Conservation (phyloP, 2,888 invertebrate genomes). For the Synanthedon vespiformis region DNA sequence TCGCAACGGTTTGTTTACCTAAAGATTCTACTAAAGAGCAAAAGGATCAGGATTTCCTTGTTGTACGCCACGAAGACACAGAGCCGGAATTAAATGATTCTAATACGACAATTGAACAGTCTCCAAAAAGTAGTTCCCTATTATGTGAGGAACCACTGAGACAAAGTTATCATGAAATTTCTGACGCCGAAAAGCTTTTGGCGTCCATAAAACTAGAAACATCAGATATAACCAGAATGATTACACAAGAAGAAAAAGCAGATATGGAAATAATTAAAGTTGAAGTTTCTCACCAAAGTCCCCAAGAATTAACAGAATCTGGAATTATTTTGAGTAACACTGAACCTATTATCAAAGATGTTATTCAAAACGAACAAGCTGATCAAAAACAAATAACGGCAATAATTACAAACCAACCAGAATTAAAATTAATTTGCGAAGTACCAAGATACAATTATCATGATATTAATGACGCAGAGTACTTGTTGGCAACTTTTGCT, state of each 20-base stretch:
- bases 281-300: constrained; percentile 6
- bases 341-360: neutral
- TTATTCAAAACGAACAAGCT: neutral
- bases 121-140: neutral
- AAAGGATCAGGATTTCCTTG: neutral
- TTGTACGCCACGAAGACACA: neutral
- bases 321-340: no score
- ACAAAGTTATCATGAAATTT: constrained; percentile 14
- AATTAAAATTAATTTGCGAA: constrained; percentile 8
- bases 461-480: constrained; percentile 26
- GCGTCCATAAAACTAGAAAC: constrained; percentile 5
- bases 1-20: constrained; percentile 7
- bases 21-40: neutral
- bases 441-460: constrained; percentile 16
- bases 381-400: neutral
- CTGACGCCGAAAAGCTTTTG: constrained; percentile 18
- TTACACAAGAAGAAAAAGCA: no score
- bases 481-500: constrained; percentile 16
- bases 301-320: no score
- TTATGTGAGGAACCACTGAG: constrained; percentile 5
- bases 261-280: constrained; percentile 9
- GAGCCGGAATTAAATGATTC: neutral
- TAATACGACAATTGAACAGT: neutral
- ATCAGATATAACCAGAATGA: neutral
- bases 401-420: no score